phyloP scores from a whole-genome alignment of 2,113 vertebrate genomes.

The Siniperca knerii region DNA sequence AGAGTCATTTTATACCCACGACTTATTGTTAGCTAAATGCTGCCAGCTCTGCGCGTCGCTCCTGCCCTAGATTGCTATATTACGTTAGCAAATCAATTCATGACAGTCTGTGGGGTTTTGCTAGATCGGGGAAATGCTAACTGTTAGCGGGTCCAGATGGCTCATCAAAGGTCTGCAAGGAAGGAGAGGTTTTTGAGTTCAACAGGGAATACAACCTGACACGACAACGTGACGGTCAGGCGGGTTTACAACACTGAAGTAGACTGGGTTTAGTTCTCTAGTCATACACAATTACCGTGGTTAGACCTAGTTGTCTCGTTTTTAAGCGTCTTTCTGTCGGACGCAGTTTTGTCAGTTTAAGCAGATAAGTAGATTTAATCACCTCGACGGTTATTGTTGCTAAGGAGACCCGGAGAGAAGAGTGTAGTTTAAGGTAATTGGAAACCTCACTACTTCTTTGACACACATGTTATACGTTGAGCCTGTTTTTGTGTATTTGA shows the following conservation, averaged over 20 bases:
- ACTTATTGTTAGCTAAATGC: neutral
- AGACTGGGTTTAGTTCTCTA: neutral
- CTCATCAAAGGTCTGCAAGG: neutral
- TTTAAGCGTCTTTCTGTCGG: neutral
- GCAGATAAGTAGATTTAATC: constrained; percentile 1
- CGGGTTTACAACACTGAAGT: neutral
- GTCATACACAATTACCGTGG: neutral
- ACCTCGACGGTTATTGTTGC: neutral
- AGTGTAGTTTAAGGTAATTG: neutral
- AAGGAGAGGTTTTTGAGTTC: neutral
- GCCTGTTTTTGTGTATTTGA: constrained; percentile 28
- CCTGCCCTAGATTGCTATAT: constrained; percentile 18
- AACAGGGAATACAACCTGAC: neutral
- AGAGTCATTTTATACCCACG: constrained; percentile 26
- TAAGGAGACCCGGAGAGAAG: neutral
- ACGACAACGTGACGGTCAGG: constrained; percentile 1
- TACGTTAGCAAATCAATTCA: constrained; percentile 36
- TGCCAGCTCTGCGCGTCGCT: constrained; percentile 8
- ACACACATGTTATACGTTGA: neutral
- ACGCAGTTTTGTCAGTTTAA: constrained; percentile 24
- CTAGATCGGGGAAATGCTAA: neutral
- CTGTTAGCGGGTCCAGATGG: neutral
- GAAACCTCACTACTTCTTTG: neutral
- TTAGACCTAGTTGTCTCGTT: constrained; percentile 37
- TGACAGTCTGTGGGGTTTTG: neutral